Evolutionary conservation across 64 coral and sea anemone genomes (phyloP), one percentile per base, ranked within the genome.

Genomic region (Porites lutea): DNA sequence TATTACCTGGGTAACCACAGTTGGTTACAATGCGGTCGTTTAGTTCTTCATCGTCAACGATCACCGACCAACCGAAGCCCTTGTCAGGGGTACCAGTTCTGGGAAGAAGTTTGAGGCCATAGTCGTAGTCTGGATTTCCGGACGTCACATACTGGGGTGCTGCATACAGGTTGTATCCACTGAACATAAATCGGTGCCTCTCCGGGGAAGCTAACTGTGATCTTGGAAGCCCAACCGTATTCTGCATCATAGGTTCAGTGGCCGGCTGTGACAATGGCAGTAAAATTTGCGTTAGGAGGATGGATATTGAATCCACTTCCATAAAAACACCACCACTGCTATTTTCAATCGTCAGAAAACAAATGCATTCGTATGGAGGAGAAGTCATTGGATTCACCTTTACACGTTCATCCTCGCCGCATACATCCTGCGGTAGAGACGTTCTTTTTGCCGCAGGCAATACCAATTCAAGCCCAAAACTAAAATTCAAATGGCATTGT

Each of bases 61-160:
- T 89, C 48, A 60, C 74, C 12, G 88, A 89, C 75, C 88, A 89
- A 51, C 88, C 88, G 47, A 89, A 89, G 88, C 88, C 73, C 78
- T 75, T 16, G 86, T 88, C 64, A 86, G 45, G 70, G 3, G 46
- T 21, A 8, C n/a, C 16, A 79, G 13, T 18, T 21, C 2, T 47
- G 68, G 63, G 63, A 86, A 86, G 82, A 16, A 86, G 63, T 51
- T 69, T 86, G 52, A 86, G 82, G 64, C 82, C 65, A 70, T 86
- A 86, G 82, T 86, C 65, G 66, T 86, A 13, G 50, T 86, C 48
- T 69, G 2, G 0, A 86, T 5, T 19, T 2, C 47, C 51, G 51
- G 64, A 16, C 9, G 4, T 12, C 7, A 12, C 13, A 7, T 8
- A 86, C 21, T 69, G 63, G 4, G 46, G 82, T 13, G 82, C 2